Base-by-base conservation (phyloP, 2,797 vertebrate species). In the Cyprinella venusta region DNA sequence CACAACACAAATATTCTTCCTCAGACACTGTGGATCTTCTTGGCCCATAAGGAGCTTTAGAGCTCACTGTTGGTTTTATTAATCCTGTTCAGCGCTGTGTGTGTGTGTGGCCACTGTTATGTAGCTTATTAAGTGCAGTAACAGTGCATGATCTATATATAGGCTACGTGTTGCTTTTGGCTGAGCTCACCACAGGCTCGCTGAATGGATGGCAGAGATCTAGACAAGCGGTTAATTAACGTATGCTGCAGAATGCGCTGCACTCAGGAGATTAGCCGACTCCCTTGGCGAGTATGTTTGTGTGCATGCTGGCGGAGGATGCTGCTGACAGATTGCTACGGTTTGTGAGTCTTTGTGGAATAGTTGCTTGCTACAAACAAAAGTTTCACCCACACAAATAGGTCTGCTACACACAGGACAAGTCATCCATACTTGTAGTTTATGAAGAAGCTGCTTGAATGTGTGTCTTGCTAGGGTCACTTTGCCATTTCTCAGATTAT, bases 31-130 rank as follows among this genome's bases (percentile, higher is more conserved):
- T 12, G 33, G 8, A 81, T 76, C 26, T 26, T 54, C 83, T 77
- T 70, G 64, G 65, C 59, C 70, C 36, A 18, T 88, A 88, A 88
- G 84, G n/a, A 86, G 84, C 79, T 88, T 83, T 87, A 86, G 8
- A n/a, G 26, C 76, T 48, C 15, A 52, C 8, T 38, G 67, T 71
- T 7, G 30, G 24, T 85, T 12, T 30, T 64, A 45, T 69, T 78
- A 87, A 61, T 80, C 86, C 79, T 65, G 15, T 45, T 80, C 33
- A 61, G 64, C 26, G 19, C 21, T 38, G 59, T 50, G 48, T 56
- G 52, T 81, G 63, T 42, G 42, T 48, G 42, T 45, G 65, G 61
- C 48, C n/a, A 9, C 30, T 59, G 80, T 84, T n/a, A 54, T 72
- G 50, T 80, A 63, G 40, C 18, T 26, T 40, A 67, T 21, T 61